Base-by-base conservation (phyloP, 1,140 invertebrate genomes). In the Ylistrum balloti region DNA sequence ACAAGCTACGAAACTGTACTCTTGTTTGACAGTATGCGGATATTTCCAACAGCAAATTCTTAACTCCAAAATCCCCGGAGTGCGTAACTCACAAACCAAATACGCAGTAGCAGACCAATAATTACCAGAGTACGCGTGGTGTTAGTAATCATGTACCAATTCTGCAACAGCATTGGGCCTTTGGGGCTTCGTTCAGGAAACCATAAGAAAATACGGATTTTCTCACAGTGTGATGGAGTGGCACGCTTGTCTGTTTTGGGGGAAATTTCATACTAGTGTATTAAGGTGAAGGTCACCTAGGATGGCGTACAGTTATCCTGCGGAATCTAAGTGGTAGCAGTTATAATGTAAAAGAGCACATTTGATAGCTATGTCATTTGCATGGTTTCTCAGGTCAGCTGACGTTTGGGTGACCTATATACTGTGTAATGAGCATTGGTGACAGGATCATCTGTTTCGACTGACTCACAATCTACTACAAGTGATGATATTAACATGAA, bases 141-240 rank as follows among this genome's bases (percentile, higher is more conserved):
- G 56, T 17, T 74, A 74, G 56, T 74, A 74, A 74, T 28, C n/a
- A n/a, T 74, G 56, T 74, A n/a, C 56, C n/a, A n/a, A 74, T 74
- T 74, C 22, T 0, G 56, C 28, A 74, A 74, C 56, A 74, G 56
- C 28, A 74, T 74, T 74, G n/a, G 56, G n/a, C 56, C 56, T 74
- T 74, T n/a, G 56, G n/a, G 56, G 56, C 56, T 74, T 74, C 56
- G 1, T 17, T 74, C n/a, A n/a, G 17, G 56, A 74, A 74, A 74
- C 56, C 56, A 74, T 74, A 74, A 74, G n/a, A 74, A 74, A 74
- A 28, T 28, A 11, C 1, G 56, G n/a, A 28, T 74, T 74, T 74
- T 28, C 56, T 74, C 22, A 28, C 56, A n/a, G 56, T 74, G 56
- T 74, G 56, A 74, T 74, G 22, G 22, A 74, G 11, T 74, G 56